These are phyloP conservation scores for Melopsittacus undulatus DNA, from an alignment of 2,797 vertebrate genomes.

Conservation along the genomic window DNA sequence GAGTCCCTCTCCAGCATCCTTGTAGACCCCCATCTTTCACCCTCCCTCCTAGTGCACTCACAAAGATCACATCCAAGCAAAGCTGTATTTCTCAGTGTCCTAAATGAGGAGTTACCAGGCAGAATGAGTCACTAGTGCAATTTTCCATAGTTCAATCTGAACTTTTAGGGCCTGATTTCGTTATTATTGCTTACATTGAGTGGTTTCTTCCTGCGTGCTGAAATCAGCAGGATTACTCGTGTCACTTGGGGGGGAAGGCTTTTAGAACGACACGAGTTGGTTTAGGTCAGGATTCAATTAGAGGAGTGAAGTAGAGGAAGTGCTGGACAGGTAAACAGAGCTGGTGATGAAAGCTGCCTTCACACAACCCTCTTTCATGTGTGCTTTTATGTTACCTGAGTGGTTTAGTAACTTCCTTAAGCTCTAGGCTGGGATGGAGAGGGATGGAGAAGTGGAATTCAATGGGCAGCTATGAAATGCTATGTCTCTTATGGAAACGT, in stretches of 20 bases:
- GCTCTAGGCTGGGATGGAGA: background rate
- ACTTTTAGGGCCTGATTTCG: background rate
- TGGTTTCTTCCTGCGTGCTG: background rate
- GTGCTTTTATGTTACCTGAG: background rate
- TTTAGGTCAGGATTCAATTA: background rate
- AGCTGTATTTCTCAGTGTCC: background rate
- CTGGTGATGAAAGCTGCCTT: background rate
- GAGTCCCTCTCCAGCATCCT: background rate
- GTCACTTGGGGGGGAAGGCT: background rate
- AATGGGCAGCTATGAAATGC: background rate
- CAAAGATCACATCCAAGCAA: background rate
- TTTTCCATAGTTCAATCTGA: background rate
- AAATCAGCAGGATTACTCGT: background rate
- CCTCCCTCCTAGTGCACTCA: background rate
- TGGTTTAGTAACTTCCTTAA: background rate
- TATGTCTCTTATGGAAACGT: background rate
- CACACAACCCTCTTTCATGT: background rate
- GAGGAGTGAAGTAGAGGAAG: background rate
- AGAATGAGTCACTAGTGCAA: slow-evolving; percentile 9
- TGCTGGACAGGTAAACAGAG: background rate
- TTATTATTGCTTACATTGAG: background rate
- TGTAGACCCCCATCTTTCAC: background rate
- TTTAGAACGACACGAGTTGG: background rate
- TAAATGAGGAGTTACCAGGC: background rate
- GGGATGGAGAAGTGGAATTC: background rate